Base-by-base conservation (phyloP, 2,113 vertebrate genomes). In the Loxodonta africana region DNA sequence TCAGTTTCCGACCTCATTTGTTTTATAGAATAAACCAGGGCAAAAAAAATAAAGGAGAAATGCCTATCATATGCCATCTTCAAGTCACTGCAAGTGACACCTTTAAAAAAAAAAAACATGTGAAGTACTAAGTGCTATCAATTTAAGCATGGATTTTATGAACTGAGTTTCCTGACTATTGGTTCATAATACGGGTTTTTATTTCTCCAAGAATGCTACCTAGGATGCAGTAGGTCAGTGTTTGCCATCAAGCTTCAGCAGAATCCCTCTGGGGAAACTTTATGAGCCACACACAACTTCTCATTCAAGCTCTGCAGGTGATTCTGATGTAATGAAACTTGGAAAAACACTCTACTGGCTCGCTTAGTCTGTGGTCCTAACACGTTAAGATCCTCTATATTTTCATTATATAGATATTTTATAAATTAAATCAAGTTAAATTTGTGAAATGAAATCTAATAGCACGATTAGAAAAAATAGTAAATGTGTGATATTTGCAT, bases 391-490 rank as follows among this genome's bases (percentile, higher is more conserved):
- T 71, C 48, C 46, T 77, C 62, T 88, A 2, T 76, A 69, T 57
- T 97, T 84, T 96, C 21, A 92, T 80, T 85, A 77, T 23, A 44
- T 67, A 85, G 25, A n/a, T 95, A 41, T 91, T 94, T 98, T 91
- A 67, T 77, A 60, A 92, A 83, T 65, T 90, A 96, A 96, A 62
- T 77, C 83, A 83, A 95, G n/a, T 91, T 95, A 94, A 57, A 97
- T 26, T 96, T 98, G 30, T 91, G 51, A 98, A 97, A 14, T 95
- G 7, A 92, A 62, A 92, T 46, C 26, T 94, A 77, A 77, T 65
- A 53, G 85, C 90, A 94, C 18, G n/a, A 65, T 73, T 93, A 77
- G 62, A 65, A 94, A 65, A 97, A 89, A 67, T 76, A 85, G 2
- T 17, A 7, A 87, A 17, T 94, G 93, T 97, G 74, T n/a, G 82